A percentile compares a stretch with the other conserved stretches of the same genome.
These are phyloP conservation scores for Labeo calbasu DNA, from an alignment of 2,797 vertebrate species.

Conservation along the genomic window DNA sequence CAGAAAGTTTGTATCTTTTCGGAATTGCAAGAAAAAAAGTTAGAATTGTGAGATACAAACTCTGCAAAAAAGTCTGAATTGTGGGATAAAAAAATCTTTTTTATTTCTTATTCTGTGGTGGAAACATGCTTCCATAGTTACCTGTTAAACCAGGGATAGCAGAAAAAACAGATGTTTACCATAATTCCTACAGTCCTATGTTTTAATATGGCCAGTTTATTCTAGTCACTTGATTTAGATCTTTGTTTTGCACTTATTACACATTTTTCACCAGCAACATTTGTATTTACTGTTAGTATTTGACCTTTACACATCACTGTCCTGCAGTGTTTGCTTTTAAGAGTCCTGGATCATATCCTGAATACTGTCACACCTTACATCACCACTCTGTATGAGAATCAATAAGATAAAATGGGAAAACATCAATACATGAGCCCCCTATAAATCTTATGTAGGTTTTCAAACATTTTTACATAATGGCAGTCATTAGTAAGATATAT, in stretches of 20 bases:
- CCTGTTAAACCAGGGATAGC: background rate
- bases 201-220: background rate
- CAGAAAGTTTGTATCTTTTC: background rate
- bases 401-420: background rate
- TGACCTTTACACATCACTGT: background rate
- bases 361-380: background rate
- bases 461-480: background rate
- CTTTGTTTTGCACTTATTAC: background rate
- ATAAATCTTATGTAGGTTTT: background rate
- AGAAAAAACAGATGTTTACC: no score
- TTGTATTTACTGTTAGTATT: background rate
- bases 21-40: no score
- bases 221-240: background rate
- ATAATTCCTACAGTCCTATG: background rate
- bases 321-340: constrained; percentile 11
- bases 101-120: background rate
- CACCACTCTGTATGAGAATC: background rate
- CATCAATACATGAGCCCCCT: background rate
- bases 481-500: background rate
- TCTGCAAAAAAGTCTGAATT: background rate
- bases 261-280: background rate
- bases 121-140: background rate
- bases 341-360: constrained; percentile 4
- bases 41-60: background rate
- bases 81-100: no score